Evolutionary conservation across 1,140 invertebrate species (phyloP).

Genomic region (Acyrthosiphon pisum): DNA sequence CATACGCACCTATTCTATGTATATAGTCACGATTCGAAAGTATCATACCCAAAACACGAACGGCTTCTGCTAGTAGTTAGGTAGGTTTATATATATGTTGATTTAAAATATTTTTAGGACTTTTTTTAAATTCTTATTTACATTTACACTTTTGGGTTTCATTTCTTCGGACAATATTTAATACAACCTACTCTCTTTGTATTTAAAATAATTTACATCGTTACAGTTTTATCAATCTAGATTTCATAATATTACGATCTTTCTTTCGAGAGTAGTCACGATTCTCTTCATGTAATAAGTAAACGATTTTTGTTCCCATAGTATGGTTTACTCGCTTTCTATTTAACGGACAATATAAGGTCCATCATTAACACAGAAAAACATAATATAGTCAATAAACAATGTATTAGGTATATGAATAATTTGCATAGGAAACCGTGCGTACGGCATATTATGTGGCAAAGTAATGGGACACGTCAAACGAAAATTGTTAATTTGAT

Average conservation of each 20-base stretch:
- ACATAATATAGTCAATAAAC: neutral
- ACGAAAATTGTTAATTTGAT: neutral
- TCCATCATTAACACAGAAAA: conserved; percentile 23
- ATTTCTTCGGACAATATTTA: neutral
- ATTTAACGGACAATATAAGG: conserved; percentile 41
- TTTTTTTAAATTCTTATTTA: neutral
- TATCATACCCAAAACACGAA: conserved; percentile 18
- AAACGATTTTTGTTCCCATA: conserved; percentile 51
- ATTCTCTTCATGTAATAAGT: conserved; percentile 51
- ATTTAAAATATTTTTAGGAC: neutral
- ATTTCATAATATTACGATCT: conserved; percentile 48
- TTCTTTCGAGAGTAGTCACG: conserved; percentile 48
- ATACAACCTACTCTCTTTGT: neutral
- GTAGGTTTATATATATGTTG: no score
- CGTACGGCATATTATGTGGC: neutral
- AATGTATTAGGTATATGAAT: neutral
- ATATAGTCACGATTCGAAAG: conserved; percentile 35
- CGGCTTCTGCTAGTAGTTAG: neutral
- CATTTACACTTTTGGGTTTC: neutral
- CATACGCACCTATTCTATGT: neutral
- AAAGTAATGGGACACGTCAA: neutral
- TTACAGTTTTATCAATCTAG: conserved; percentile 14
- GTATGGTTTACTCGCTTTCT: conserved; percentile 42
- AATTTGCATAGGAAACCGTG: neutral
- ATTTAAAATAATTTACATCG: conserved; percentile 30